A percentile compares a stretch with the other conserved stretches of the same genome.
Evolutionary conservation across 2,888 invertebrate genomes (phyloP).

Genomic region (Marasmarcha lunaedactyla): DNA sequence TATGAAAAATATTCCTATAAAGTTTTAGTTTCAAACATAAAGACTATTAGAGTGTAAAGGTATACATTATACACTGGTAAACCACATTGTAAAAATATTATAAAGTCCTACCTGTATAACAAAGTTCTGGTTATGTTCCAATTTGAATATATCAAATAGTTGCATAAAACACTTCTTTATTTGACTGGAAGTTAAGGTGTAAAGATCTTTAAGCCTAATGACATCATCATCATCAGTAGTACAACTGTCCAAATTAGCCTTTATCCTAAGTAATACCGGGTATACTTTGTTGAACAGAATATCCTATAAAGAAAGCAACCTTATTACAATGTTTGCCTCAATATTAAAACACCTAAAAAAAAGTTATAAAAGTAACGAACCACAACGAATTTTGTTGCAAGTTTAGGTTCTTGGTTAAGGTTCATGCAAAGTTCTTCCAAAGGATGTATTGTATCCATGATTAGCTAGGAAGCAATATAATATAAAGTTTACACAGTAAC

Average conservation of each 20-base stretch:
- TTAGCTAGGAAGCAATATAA: no score
- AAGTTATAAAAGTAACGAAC: slow-evolving; percentile 19
- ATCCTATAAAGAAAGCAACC: slow-evolving; percentile 27
- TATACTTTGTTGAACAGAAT: slow-evolving; percentile 31
- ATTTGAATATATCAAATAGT: slow-evolving; percentile 45
- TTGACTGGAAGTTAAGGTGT: slow-evolving; percentile 45
- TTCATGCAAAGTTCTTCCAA: slow-evolving; percentile 11
- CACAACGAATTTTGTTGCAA: slow-evolving; percentile 34
- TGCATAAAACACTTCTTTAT: slow-evolving; percentile 44
- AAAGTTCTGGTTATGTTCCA: slow-evolving; percentile 30
- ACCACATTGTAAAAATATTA: no score
- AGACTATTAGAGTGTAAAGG: no score
- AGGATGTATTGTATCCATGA: slow-evolving; percentile 12
- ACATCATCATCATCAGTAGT: slow-evolving; percentile 19
- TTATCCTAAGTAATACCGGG: slow-evolving; percentile 32
- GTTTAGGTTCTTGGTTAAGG: slow-evolving; percentile 20
- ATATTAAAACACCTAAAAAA: not conserved
- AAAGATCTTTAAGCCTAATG: slow-evolving; percentile 34
- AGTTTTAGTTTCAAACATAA: no score
- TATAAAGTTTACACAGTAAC: no score
- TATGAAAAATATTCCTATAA: no score
- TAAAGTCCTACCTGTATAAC: slow-evolving; percentile 41
- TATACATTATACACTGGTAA: no score
- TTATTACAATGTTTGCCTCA: not conserved
- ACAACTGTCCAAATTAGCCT: slow-evolving; percentile 22